These are phyloP conservation scores for Cisticola juncidis DNA, from an alignment of 2,113 vertebrate genomes.

Conservation along the genomic window DNA sequence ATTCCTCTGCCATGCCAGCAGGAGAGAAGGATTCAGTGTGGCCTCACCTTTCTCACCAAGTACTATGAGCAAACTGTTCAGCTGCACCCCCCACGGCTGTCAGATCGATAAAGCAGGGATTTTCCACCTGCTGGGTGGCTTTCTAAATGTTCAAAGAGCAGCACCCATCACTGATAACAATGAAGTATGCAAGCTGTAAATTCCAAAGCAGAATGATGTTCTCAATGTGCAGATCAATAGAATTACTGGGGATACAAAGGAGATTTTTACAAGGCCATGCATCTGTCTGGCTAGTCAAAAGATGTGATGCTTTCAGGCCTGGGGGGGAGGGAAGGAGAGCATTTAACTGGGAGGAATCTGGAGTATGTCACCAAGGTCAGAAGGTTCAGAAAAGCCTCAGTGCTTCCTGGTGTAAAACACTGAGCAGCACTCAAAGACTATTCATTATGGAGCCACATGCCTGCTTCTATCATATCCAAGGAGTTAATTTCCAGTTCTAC, in stretches of 20 bases:
- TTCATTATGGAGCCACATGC: fast-evolving
- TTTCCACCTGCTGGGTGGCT: not conserved
- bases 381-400: not conserved
- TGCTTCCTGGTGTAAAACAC: not conserved
- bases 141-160: not conserved
- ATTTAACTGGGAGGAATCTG: not conserved
- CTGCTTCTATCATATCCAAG: not conserved
- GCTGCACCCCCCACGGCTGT: not conserved
- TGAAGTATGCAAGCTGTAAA: not conserved
- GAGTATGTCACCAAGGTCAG: not conserved
- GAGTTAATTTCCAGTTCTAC: not conserved
- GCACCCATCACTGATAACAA: not conserved
- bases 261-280: not conserved
- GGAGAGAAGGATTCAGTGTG: not conserved
- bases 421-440: not conserved
- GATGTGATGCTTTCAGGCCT: not conserved
- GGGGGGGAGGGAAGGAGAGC: not conserved
- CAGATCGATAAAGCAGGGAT: not conserved
- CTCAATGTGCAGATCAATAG: not conserved
- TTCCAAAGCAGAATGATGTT: not conserved
- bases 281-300: not conserved
- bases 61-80: not conserved
- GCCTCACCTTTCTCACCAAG: not conserved
- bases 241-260: not conserved
- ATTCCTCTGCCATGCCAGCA: not conserved